These are phyloP conservation scores for Drosophila mercatorum DNA, from an alignment of 2,888 invertebrate genomes.

Conservation along the genomic window DNA sequence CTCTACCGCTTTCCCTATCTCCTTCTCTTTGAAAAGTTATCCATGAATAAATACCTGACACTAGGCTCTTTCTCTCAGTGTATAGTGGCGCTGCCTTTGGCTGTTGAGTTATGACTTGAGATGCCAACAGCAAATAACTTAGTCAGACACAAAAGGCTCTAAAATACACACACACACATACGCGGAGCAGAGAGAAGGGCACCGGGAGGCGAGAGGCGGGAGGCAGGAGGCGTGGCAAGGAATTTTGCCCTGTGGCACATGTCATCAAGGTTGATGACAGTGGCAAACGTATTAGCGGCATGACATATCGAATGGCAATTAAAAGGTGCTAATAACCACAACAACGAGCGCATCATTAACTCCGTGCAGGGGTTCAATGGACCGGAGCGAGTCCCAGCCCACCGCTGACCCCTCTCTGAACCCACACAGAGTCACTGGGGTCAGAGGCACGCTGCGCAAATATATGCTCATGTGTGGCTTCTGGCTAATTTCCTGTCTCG, in stretches of 20 bases:
- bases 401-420: constrained; percentile 9
- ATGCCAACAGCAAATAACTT: constrained; percentile 65
- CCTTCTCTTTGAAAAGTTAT: not conserved
- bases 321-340: constrained; percentile 51
- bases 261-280: constrained; percentile 69
- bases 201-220: no score
- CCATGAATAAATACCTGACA: not conserved
- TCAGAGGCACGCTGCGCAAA: constrained; percentile 20
- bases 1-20: not conserved
- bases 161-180: constrained; percentile 51
- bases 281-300: constrained; percentile 27
- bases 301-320: constrained; percentile 72
- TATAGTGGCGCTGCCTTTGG: constrained; percentile 20
- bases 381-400: constrained; percentile 27
- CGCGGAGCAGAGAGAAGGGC: not conserved
- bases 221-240: not conserved
- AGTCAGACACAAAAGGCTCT: constrained; percentile 74
- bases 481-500: constrained; percentile 74
- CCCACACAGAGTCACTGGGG: constrained; percentile 7
- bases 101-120: constrained; percentile 64
- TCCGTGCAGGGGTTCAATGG: constrained; percentile 45
- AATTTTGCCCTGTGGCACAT: constrained; percentile 18
- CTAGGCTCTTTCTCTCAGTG: constrained; percentile 6
- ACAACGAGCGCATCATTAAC: constrained; percentile 51
- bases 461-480: constrained; percentile 3